These are phyloP conservation scores for Coregonus suidteri DNA, from an alignment of 2,797 vertebrate genomes.

Conservation along the genomic window DNA sequence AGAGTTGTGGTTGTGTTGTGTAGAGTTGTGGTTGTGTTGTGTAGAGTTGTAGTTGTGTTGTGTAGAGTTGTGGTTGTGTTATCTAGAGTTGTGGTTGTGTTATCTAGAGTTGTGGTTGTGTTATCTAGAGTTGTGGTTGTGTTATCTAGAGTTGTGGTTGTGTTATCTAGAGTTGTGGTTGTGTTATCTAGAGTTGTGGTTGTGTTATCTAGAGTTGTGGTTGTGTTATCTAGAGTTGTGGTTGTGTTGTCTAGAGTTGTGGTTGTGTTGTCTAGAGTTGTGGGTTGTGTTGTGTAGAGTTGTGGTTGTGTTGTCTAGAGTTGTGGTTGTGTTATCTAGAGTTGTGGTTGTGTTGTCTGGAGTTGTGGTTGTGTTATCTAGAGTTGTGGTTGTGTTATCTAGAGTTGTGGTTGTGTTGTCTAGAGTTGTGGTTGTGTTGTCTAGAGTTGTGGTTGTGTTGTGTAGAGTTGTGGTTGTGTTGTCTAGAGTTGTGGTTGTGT, in stretches of 20 bases:
- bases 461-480: background rate
- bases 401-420: background rate
- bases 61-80: no score
- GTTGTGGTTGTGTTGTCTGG: background rate
- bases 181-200: background rate
- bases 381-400: no score
- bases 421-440: background rate
- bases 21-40: no score
- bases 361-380: no score
- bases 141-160: background rate
- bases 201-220: no score
- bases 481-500: background rate
- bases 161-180: no score
- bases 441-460: background rate
- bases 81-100: no score
- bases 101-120: no score
- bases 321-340: background rate
- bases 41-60: background rate
- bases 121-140: no score
- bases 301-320: background rate
- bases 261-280: background rate
- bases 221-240: no score
- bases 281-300: background rate
- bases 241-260: no score
- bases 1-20: no score